phyloP scores from a whole-genome alignment of 2,888 invertebrate genomes.

The Mycalesis mineus region DNA sequence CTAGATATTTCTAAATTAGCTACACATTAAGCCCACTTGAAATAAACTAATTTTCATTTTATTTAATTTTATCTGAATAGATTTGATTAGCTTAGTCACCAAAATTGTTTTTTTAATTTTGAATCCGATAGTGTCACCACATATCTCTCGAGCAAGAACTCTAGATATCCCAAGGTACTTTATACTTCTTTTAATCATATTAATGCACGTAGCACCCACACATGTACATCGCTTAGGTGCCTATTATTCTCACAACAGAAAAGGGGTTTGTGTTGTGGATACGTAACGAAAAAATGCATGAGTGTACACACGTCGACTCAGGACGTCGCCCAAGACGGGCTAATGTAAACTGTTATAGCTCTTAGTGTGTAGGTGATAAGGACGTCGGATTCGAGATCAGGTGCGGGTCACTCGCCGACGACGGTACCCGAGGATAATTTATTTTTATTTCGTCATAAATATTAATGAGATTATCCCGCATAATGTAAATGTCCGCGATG shows the following conservation, averaged over 20 bases:
- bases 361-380: conserved; percentile 21
- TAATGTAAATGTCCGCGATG: conserved; percentile 46
- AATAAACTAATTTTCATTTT: too few relatives aligned
- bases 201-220: conserved; percentile 30
- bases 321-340: conserved; percentile 10
- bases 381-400: conserved; percentile 28
- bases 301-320: conserved; percentile 29
- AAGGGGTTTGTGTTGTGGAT: conserved; percentile 30
- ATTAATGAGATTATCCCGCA: conserved; percentile 52
- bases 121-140: too few relatives aligned
- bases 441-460: conserved; percentile 52
- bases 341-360: conserved; percentile 15
- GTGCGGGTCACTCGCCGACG: conserved; percentile 33
- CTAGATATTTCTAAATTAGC: too few relatives aligned
- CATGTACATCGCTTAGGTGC: conserved; percentile 24
- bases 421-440: conserved; percentile 43
- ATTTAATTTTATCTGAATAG: too few relatives aligned
- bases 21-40: too few relatives aligned
- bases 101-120: too few relatives aligned
- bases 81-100: too few relatives aligned
- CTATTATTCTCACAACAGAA: conserved; percentile 34
- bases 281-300: conserved; percentile 33
- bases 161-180: too few relatives aligned
- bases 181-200: conserved; percentile 31
- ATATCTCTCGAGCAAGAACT: too few relatives aligned